A percentile compares a stretch with the other conserved stretches of the same genome.
Conservation (phyloP, 1,140 invertebrate genomes). For the Tetramorium simillimum region DNA sequence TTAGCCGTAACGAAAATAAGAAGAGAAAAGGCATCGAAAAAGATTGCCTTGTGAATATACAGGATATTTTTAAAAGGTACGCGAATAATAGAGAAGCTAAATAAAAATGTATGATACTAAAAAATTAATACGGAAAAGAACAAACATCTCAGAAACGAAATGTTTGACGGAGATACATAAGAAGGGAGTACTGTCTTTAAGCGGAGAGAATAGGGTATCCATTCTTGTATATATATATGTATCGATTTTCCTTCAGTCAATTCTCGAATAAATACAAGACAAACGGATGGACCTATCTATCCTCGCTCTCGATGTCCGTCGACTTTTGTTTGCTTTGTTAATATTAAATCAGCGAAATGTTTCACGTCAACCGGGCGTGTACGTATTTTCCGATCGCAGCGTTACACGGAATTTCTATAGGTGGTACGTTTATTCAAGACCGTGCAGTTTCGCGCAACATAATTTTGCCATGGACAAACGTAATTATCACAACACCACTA, state of each 20-base stretch:
- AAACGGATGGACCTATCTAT: slow-evolving; percentile 2
- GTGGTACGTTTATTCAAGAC: background rate
- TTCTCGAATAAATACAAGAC: slow-evolving; percentile 34
- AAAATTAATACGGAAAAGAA: background rate
- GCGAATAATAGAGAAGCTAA: background rate
- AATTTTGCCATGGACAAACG: slow-evolving; percentile 17
- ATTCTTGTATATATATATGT: background rate
- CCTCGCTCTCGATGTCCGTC: slow-evolving; percentile 26
- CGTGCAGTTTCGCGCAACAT: background rate
- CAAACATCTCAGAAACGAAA: slow-evolving; percentile 20
- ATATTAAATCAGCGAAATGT: slow-evolving; percentile 49
- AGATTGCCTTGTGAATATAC: background rate
- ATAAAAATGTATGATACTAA: background rate
- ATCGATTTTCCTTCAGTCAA: slow-evolving; percentile 48
- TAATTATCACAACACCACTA: slow-evolving; percentile 14
- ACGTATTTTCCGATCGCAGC: background rate
- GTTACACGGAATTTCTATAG: background rate
- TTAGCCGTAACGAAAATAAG: background rate
- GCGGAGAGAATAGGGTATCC: background rate
- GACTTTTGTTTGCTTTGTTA: slow-evolving; percentile 48
- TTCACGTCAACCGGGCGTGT: background rate
- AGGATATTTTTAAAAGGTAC: background rate
- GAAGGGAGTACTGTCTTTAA: background rate
- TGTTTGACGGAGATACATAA: slow-evolving; percentile 26
- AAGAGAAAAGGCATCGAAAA: background rate